A percentile compares a stretch with the other conserved stretches of the same genome.
Conservation (phyloP, 2,113 vertebrate genomes). For the Macheiramphus alcinus region DNA sequence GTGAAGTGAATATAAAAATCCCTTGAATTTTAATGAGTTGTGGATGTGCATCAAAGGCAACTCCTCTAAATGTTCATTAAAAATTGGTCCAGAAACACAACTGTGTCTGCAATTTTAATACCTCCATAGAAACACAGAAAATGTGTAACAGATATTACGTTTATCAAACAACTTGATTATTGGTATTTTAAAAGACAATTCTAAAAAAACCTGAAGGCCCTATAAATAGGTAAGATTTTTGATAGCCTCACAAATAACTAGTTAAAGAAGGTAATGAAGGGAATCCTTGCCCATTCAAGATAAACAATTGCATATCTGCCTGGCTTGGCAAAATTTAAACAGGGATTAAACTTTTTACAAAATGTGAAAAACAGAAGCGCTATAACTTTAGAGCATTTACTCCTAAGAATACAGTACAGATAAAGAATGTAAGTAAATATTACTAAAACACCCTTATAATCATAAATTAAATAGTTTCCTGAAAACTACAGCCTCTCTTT, state of each 20-base stretch:
- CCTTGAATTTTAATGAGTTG: not conserved
- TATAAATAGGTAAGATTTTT: not conserved
- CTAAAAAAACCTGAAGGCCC: not conserved
- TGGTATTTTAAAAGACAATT: not conserved
- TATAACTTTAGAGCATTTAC: not conserved
- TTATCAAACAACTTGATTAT: not conserved
- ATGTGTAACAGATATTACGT: accelerated
- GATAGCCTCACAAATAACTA: not conserved
- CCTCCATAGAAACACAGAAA: not conserved
- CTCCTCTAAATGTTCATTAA: not conserved
- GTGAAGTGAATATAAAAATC: not conserved
- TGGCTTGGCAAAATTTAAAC: not conserved
- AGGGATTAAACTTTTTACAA: not conserved
- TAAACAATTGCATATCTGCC: not conserved
- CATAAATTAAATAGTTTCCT: not conserved
- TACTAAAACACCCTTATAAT: not conserved
- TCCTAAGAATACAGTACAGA: not conserved
- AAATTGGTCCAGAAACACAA: not conserved
- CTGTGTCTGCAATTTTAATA: not conserved
- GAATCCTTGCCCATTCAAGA: not conserved
- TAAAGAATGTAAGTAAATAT: not conserved
- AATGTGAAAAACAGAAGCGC: not conserved
- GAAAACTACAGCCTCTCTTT: not conserved
- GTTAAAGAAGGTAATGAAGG: not conserved
- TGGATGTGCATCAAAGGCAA: not conserved